Evolutionary conservation across 2,888 invertebrate genomes (phyloP).

Genomic region (Yponomeuta sedellus): DNA sequence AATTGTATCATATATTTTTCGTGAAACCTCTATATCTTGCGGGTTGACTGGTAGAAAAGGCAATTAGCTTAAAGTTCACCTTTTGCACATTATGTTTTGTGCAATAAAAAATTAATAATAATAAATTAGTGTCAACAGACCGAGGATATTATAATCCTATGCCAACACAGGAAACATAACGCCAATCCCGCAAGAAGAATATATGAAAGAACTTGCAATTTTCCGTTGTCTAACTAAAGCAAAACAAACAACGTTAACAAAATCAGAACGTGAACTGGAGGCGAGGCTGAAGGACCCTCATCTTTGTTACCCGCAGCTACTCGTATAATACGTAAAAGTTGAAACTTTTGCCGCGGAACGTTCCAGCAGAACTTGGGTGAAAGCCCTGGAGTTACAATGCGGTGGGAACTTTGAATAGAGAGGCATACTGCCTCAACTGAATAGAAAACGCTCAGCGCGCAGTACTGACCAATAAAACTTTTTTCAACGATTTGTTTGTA

Average conservation of each 20-base stretch:
- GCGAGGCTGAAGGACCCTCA: slow-evolving; percentile 11
- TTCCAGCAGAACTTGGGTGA: slow-evolving; percentile 10
- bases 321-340: slow-evolving; percentile 29
- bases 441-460: slow-evolving; percentile 3
- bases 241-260: slow-evolving; percentile 5
- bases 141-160: background rate
- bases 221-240: slow-evolving; percentile 4
- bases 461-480: background rate
- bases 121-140: background rate
- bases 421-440: background rate
- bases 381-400: slow-evolving; percentile 13
- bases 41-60: too few species aligned
- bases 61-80: too few species aligned
- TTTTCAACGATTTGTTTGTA: background rate
- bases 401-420: slow-evolving; percentile 8
- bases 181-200: background rate
- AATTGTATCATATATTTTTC: background rate
- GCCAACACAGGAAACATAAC: background rate
- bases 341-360: slow-evolving; percentile 29
- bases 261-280: slow-evolving; percentile 9
- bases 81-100: too few species aligned
- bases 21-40: too few species aligned
- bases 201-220: background rate
- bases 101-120: too few species aligned
- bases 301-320: slow-evolving; percentile 22